A percentile compares a stretch with the other conserved stretches of the same genome.
phyloP scores from a whole-genome alignment of 1,140 invertebrate genomes.

The Maconellicoccus hirsutus region DNA sequence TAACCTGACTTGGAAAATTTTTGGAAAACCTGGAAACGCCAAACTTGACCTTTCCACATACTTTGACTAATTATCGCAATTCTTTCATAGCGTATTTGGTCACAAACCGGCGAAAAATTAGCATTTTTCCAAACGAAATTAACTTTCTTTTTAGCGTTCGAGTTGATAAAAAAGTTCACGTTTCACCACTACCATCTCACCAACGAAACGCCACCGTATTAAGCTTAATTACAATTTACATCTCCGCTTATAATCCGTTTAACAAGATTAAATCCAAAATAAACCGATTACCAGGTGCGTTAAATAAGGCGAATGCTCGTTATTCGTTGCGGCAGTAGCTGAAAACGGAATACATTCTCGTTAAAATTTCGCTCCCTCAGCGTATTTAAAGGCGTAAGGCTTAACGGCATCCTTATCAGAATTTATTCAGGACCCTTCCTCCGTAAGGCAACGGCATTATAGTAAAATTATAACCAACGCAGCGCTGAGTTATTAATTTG shows the following conservation, averaged over 20 bases:
- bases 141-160: too few relatives aligned
- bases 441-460: not conserved
- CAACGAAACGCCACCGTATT: not conserved
- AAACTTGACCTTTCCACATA: too few relatives aligned
- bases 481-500: conserved; percentile 3
- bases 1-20: too few relatives aligned
- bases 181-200: too few relatives aligned
- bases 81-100: too few relatives aligned
- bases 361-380: conserved; percentile 7
- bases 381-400: conserved; percentile 1
- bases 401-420: conserved; percentile 7
- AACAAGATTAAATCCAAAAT: conserved; percentile 9
- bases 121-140: too few relatives aligned
- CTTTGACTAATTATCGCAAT: too few relatives aligned
- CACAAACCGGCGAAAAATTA: too few relatives aligned
- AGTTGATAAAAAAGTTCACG: too few relatives aligned
- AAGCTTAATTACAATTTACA: conserved; percentile 9
- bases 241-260: conserved; percentile 8
- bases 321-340: not conserved
- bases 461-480: not conserved
- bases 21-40: too few relatives aligned
- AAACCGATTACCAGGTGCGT: conserved; percentile 7
- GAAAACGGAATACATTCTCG: conserved; percentile 2
- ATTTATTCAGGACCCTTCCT: conserved; percentile 3
- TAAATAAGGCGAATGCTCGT: not conserved